Evolutionary conservation across 1,140 invertebrate genomes (phyloP).

Genomic region (Solenopsis fugax): DNA sequence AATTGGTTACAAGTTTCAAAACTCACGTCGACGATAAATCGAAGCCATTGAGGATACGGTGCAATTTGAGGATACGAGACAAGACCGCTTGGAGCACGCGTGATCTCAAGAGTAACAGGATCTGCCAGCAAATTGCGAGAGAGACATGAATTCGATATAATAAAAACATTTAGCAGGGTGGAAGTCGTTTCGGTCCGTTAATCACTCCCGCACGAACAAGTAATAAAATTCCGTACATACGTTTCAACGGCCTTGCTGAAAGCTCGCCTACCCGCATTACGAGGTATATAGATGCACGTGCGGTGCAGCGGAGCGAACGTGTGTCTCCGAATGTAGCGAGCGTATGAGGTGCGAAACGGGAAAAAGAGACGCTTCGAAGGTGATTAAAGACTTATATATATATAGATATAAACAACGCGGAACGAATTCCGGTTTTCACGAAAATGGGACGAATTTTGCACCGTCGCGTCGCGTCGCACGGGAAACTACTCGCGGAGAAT

Average conservation of each 20-base stretch:
- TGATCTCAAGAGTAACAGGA: conserved; percentile 13
- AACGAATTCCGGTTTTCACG: neutral
- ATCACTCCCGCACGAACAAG: conserved; percentile 53
- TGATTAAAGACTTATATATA: conserved; percentile 7
- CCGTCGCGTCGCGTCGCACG: no score
- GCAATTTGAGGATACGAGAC: conserved; percentile 21
- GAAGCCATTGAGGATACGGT: conserved; percentile 33
- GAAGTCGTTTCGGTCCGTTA: conserved; percentile 54
- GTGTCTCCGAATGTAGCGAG: neutral
- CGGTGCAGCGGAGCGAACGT: neutral
- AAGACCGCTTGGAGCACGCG: neutral
- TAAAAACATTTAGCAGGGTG: conserved; percentile 60
- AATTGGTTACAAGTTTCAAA: conserved; percentile 37
- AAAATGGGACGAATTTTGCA: neutral
- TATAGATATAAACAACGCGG: conserved; percentile 29
- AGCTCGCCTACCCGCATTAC: conserved; percentile 19
- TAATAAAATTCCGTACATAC: conserved; percentile 58
- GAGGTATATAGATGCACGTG: conserved; percentile 38
- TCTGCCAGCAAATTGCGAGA: conserved; percentile 25
- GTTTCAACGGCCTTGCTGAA: conserved; percentile 40
- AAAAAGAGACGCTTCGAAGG: neutral
- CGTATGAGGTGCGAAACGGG: neutral
- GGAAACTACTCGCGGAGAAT: neutral
- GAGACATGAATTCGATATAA: conserved; percentile 58
- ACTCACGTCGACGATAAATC: conserved; percentile 29